Evolutionary conservation across 2,113 vertebrate species (phyloP), one percentile per base, ranked within the genome.

Genomic region (Hippocampus guttulatus): DNA sequence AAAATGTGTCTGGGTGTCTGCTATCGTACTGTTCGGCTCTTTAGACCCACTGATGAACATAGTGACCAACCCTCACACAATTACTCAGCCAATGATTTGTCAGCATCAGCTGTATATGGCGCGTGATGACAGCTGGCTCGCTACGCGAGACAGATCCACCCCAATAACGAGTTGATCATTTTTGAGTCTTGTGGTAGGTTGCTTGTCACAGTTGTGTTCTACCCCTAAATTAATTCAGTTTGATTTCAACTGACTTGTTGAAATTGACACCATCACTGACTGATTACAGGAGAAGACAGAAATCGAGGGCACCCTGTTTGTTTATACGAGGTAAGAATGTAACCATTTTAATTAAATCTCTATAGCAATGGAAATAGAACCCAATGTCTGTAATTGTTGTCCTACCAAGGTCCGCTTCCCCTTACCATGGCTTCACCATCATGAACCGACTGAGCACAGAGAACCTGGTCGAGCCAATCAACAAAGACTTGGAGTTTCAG

Each of bases 401-500:
- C 41, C 63, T 23, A 6, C 7, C n/a, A 69, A 99, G 97, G 92
- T 97, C 96, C 61, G 97, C 96, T 69, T 95, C 95, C 58, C 97
- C 97, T 75, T 94, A 93, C 66, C 95, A 99, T 88, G 97, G 97
- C 82, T 99, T 99, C 86, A 99, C 95, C 0, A 99, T 99, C 80
- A 98, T 98, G 92, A 99, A 98, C 88, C 92, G 96, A 73, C 91
- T 98, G 67, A 98, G 94, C 79, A 94, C 97, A 77, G 94, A 95
- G 75, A 98, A 98, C 80, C 87, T 99, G 30, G 95, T 99, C 84
- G 96, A 99, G 81, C 97, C 97, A 2, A 97, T 99, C 80, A 98
- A 98, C 90, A 98, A 98, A 90, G 96, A 99, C 81, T 81, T 99
- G 80, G 97, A 99, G 81, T 98, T 99, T 88, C 96, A 99, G 82